Conservation (phyloP, 2,888 invertebrate genomes). For the Rhamphomyia laevipes region DNA sequence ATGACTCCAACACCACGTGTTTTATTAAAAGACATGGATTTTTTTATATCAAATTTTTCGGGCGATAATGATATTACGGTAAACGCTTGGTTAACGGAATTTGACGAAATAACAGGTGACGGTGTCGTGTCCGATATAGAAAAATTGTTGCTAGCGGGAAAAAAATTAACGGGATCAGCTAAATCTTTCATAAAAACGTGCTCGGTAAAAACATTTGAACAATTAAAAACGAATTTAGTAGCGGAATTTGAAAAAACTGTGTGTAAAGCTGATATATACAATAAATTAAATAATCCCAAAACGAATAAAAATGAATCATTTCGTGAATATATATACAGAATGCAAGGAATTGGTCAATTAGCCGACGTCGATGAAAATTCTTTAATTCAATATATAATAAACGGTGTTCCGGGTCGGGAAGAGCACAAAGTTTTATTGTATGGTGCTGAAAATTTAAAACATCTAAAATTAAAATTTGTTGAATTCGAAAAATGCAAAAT, state of each 20-base stretch:
- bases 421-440: constrained; percentile 7
- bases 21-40: not conserved
- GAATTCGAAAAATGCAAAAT: constrained; percentile 2
- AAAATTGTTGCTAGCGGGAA: not conserved
- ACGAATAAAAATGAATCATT: constrained; percentile 7
- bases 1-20: not conserved
- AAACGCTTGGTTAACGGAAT: constrained; percentile 1
- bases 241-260: not conserved
- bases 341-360: constrained; percentile 4
- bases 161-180: not conserved
- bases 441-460: constrained; percentile 1
- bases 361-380: constrained; percentile 6
- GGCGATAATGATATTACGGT: constrained; percentile 1
- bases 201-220: not conserved
- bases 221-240: not conserved
- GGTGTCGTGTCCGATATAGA: not conserved
- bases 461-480: constrained; percentile 9
- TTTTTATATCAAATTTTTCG: constrained; percentile 1
- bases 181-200: constrained; percentile 1
- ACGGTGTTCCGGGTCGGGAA: too few species aligned
- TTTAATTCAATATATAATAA: constrained; percentile 8
- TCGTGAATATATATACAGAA: constrained; percentile 9
- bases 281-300: constrained; percentile 3
- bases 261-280: constrained; percentile 8
- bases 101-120: not conserved